Evolutionary conservation across 2,113 vertebrate species (phyloP).

Genomic region (Odocoileus virginianus): DNA sequence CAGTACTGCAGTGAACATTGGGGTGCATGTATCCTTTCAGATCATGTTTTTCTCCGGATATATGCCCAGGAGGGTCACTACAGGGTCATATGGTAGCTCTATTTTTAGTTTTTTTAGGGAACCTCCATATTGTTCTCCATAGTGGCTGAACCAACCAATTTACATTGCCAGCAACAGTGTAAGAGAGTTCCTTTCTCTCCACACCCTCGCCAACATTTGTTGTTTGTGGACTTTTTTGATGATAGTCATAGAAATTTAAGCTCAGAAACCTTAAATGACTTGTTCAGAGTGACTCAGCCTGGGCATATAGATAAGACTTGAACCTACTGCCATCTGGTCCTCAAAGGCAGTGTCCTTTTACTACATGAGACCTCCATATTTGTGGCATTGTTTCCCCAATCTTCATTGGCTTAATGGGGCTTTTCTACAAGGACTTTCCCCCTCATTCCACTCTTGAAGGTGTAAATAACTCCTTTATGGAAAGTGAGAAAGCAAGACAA

Average conservation of each 20-base stretch:
- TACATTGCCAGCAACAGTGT: not conserved
- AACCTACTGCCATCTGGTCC: not conserved
- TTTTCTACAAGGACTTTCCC: not conserved
- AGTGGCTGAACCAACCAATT: not conserved
- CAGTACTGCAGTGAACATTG: not conserved
- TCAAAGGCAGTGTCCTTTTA: not conserved
- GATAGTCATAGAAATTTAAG: not conserved
- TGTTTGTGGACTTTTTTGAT: not conserved
- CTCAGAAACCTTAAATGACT: not conserved
- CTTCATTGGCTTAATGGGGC: not conserved
- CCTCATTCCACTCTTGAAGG: slow-evolving; percentile 10
- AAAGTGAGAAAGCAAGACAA: not conserved
- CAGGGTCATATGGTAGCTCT: not conserved
- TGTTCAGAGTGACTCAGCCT: not conserved
- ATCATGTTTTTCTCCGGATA: not conserved
- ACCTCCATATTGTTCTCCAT: not conserved
- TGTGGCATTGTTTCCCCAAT: not conserved
- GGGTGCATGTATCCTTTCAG: not conserved
- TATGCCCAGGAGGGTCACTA: not conserved
- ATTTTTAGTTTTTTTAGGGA: not conserved
- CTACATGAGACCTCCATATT: slow-evolving; percentile 42
- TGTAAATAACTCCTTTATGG: slow-evolving; percentile 56
- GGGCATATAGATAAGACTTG: not conserved
- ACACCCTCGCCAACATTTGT: not conserved
- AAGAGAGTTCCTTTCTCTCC: not conserved